Conservation (phyloP, 2,113 vertebrate genomes). For the Pimephales promelas region DNA sequence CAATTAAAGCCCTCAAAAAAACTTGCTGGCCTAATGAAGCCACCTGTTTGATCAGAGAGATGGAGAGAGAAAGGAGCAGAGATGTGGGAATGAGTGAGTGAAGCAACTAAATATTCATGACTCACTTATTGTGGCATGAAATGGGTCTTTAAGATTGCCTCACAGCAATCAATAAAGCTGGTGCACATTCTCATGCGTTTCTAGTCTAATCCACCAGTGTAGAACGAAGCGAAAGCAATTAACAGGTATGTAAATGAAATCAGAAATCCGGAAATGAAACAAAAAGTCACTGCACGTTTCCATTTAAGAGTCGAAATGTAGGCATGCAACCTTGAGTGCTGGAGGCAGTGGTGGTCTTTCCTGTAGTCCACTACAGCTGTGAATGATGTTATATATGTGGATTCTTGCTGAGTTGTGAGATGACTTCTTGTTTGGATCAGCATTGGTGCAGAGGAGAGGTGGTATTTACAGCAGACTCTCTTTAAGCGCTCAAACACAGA, state of each 20-base stretch:
- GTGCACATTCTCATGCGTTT: constrained; percentile 36
- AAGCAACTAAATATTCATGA: constrained; percentile 42
- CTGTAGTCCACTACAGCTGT: neutral
- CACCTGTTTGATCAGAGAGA: constrained; percentile 37
- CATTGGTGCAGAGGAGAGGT: constrained; percentile 17
- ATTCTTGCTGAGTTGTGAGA: constrained; percentile 49
- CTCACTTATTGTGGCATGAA: constrained; percentile 41
- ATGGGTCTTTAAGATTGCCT: constrained; percentile 13
- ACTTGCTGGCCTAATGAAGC: constrained; percentile 32
- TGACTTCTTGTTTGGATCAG: constrained; percentile 48
- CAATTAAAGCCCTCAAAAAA: constrained; percentile 53
- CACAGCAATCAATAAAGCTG: constrained; percentile 21
- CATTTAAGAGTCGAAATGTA: neutral
- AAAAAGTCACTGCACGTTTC: neutral
- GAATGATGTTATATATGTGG: constrained; percentile 24
- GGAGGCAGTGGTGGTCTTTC: neutral
- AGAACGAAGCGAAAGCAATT: neutral
- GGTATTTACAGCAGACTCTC: neutral
- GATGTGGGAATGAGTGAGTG: neutral
- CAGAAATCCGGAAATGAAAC: neutral
- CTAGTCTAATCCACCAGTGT: neutral
- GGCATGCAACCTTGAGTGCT: neutral
- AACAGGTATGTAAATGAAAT: neutral
- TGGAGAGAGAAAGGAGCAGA: neutral
- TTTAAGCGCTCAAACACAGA: neutral